Evolutionary conservation across 2,888 invertebrate species (phyloP), one percentile per base, ranked within the genome.

Genomic region (Hirtodrosophila alboralis): DNA sequence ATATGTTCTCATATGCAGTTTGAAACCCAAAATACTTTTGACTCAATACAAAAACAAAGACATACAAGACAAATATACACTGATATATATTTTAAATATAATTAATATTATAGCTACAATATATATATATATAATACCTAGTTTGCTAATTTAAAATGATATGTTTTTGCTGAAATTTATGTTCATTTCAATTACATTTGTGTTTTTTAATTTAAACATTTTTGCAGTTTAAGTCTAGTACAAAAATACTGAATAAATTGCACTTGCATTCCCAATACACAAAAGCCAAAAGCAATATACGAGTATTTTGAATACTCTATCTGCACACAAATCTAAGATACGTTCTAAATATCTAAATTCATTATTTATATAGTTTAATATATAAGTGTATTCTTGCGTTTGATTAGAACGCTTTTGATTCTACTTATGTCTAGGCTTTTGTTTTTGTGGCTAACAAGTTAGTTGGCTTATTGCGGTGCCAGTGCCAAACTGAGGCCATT

Each of bases 401-500:
- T 31, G 8, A 6, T 7, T 31, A 33, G 14, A 49, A 40, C 48
- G 30, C 31, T 58, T 68, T 68, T 63, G 63, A 63, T 68, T 64
- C 27, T 30, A 14, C 26, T 57, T 52, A 12, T 27, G 33, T 43
- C 45, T 36, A 12, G 4, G 49, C 72, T 66, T 58, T 79, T 71
- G 26, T 71, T 70, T 41, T 65, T 13, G n/a, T n/a, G 27, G 16
- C 1, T 31, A 16, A 7, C 9, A 7, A 27, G 56, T 62, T 74
- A 27, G 56, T 62, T 74, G 75, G 41, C 76, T 65, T 87, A 85
- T 79, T 73, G 87, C 57, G 63, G 89, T 51, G 65, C 86, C 85
- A 90, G 75, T 41, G 87, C 88, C 84, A 90, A 81, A 56, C 88
- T 81, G 67, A 90, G 77, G 34, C 87, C 84, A 75, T 86, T 88